Conservation (phyloP, 2,797 vertebrate species). For the Neopelma chrysocephalum region DNA sequence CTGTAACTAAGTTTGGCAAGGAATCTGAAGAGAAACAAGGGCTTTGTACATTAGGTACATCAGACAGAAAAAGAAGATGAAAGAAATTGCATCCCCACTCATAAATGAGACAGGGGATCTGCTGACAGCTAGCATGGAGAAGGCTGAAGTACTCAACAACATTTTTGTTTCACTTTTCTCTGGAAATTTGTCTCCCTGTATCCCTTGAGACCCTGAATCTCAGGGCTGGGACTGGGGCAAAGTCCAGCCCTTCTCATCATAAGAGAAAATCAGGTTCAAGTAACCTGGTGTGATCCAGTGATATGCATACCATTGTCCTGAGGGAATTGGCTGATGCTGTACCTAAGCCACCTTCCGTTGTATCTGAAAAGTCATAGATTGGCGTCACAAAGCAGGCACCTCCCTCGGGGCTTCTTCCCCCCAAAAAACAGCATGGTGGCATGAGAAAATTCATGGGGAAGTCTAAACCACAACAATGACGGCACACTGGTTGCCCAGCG, state of each 20-base stretch:
- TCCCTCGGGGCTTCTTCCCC: not conserved
- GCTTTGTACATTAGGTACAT: not conserved
- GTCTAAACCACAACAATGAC: not conserved
- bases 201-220: not conserved
- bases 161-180: not conserved
- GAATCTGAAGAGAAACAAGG: not conserved
- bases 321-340: no score
- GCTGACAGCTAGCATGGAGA: not conserved
- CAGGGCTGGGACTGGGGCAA: not conserved
- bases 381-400: no score
- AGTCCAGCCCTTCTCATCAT: not conserved
- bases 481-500: not conserved
- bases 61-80: not conserved
- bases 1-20: not conserved
- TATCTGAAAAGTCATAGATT: not conserved
- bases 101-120: not conserved
- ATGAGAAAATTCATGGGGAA: not conserved
- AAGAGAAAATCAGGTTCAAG: not conserved
- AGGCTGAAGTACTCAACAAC: not conserved
- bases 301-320: not conserved
- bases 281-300: not conserved
- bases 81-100: not conserved
- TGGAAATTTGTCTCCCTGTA: not conserved
- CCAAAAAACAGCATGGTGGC: not conserved
- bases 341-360: rapidly evolving